phyloP scores from a whole-genome alignment of 2,113 vertebrate species.

The Macquaria australasica region DNA sequence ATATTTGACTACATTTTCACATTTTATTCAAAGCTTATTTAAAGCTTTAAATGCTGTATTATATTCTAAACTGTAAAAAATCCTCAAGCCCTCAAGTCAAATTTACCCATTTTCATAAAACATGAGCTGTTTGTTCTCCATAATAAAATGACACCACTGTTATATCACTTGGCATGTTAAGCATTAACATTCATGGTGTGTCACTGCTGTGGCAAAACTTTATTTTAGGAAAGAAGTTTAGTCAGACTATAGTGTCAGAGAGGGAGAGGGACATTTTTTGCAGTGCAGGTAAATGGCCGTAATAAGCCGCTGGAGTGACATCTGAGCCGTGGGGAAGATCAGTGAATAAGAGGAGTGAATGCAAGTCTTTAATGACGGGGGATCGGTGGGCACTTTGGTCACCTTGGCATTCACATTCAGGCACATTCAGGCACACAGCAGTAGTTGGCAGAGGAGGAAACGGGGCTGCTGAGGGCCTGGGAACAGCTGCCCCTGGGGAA shows the following conservation, averaged over 20 bases:
- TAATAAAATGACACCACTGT: too few species aligned
- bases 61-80: too few species aligned
- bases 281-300: conserved; percentile 54
- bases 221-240: background rate
- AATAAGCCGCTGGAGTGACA: conserved; percentile 64
- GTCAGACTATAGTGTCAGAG: rapidly evolving
- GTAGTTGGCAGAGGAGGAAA: conserved; percentile 32
- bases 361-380: conserved; percentile 52
- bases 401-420: conserved; percentile 36
- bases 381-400: conserved; percentile 45
- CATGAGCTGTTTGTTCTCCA: background rate
- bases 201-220: background rate
- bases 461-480: conserved; percentile 44
- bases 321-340: conserved; percentile 58
- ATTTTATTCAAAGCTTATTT: too few species aligned
- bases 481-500: conserved; percentile 25
- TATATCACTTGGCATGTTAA: background rate
- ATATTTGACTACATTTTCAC: too few species aligned
- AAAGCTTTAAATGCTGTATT: too few species aligned
- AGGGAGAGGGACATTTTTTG: conserved; percentile 36
- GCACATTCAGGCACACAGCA: conserved; percentile 32
- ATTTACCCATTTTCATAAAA: too few species aligned
- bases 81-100: too few species aligned
- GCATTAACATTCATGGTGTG: too few species aligned
- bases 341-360: conserved; percentile 59